phyloP scores from a whole-genome alignment of 2,888 invertebrate genomes.

The Ophioninae sp. region DNA sequence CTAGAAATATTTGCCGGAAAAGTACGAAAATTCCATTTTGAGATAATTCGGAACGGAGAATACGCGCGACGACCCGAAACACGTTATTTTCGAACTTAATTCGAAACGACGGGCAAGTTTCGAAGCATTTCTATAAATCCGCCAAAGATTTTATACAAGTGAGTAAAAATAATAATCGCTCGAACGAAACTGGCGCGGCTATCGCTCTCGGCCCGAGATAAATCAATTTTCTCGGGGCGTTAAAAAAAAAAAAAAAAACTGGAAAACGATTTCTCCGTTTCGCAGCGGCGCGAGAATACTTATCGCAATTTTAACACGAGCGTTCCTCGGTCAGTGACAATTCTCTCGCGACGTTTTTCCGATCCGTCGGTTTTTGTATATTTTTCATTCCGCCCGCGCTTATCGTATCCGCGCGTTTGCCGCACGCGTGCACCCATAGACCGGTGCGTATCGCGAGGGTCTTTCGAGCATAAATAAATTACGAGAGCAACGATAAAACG shows the following conservation, averaged over 20 bases:
- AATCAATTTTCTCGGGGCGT: not conserved
- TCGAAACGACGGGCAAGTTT: not conserved
- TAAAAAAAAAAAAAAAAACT: not conserved
- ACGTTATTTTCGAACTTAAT: not conserved
- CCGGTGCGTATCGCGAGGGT: slow-evolving; percentile 40
- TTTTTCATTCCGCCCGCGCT: slow-evolving; percentile 42
- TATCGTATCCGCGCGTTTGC: slow-evolving; percentile 54
- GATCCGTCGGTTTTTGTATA: slow-evolving; percentile 31
- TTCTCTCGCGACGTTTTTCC: slow-evolving; percentile 9
- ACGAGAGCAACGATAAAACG: slow-evolving; percentile 72
- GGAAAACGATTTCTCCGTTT: not conserved
- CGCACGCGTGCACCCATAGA: slow-evolving; percentile 47
- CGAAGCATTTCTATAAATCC: not conserved
- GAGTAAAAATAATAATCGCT: not conserved
- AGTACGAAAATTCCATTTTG: not conserved
- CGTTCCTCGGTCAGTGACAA: slow-evolving; percentile 29
- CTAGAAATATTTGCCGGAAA: not conserved
- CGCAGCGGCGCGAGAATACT: slow-evolving; percentile 1
- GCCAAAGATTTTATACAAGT: not conserved
- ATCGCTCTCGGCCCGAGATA: not conserved
- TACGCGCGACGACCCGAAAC: not conserved
- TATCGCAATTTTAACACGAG: slow-evolving; percentile 5
- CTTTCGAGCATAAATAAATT: slow-evolving; percentile 72
- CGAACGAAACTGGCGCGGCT: not conserved
- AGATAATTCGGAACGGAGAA: not conserved